Evolutionary conservation across 2,113 vertebrate species (phyloP).

Genomic region (Syrmaticus mikado): DNA sequence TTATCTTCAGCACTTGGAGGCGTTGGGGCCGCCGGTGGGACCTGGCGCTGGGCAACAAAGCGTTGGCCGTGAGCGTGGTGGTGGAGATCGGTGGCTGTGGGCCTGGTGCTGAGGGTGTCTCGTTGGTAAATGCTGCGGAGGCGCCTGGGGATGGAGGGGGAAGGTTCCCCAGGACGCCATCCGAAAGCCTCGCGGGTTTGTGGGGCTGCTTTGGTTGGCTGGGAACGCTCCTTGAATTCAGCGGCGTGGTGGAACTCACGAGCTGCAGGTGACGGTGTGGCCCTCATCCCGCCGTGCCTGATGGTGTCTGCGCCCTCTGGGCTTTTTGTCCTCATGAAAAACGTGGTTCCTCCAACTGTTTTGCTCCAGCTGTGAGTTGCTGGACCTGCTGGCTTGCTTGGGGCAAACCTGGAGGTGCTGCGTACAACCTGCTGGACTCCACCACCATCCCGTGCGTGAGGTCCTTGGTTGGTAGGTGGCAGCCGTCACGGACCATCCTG

Average conservation of each 20-base stretch:
- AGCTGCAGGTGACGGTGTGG: not conserved
- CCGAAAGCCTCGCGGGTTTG: not conserved
- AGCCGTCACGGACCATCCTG: not conserved
- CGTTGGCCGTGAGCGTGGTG: accelerated
- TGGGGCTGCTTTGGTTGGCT: not conserved
- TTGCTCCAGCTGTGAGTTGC: not conserved
- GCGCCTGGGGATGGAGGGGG: not conserved
- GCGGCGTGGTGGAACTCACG: not conserved
- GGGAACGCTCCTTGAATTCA: not conserved
- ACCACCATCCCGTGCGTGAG: not conserved
- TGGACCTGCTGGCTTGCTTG: not conserved
- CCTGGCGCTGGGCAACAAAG: slow-evolving; percentile 14
- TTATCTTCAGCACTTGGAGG: slow-evolving; percentile 55
- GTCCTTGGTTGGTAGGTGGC: not conserved
- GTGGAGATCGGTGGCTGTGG: not conserved
- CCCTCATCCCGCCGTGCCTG: not conserved
- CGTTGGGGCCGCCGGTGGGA: not conserved
- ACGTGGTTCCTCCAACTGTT: too few species aligned
- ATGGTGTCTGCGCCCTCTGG: not conserved
- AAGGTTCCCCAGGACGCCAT: not conserved
- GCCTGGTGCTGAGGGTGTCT: not conserved
- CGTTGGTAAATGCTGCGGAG: not conserved
- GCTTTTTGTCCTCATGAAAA: not conserved
- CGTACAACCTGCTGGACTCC: not conserved
- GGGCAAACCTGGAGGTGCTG: not conserved